A percentile compares a stretch with the other conserved stretches of the same genome.
Evolutionary conservation across 2,113 vertebrate species (phyloP).

Genomic region (Petaurus breviceps): DNA sequence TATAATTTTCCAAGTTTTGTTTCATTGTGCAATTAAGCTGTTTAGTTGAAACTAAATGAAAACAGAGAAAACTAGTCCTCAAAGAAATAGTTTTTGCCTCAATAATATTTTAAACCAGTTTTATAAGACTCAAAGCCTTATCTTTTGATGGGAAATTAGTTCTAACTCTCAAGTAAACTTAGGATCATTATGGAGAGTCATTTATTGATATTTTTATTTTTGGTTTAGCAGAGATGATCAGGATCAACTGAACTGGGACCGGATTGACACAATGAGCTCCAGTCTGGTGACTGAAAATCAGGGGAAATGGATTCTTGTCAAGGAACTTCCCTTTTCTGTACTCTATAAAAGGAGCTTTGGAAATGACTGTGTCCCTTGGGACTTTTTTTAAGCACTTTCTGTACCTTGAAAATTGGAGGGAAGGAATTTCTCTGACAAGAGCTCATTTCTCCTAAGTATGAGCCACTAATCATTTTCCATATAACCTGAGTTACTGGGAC

Average conservation of each 20-base stretch:
- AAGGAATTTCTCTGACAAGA: background rate
- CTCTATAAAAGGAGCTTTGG: background rate
- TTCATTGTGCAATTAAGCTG: background rate
- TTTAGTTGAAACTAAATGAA: conserved; percentile 39
- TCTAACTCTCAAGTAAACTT: conserved; percentile 42
- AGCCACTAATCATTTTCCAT: background rate
- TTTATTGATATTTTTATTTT: conserved; percentile 60
- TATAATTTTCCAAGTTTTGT: conserved; percentile 25
- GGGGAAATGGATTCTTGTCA: background rate
- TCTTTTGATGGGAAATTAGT: background rate
- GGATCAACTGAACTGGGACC: background rate
- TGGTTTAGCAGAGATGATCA: background rate
- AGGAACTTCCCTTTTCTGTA: background rate
- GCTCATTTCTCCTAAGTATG: background rate
- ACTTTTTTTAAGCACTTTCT: background rate
- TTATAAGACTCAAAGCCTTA: background rate
- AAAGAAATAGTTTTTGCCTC: conserved; percentile 25
- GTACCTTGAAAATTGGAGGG: background rate
- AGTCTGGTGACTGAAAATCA: background rate
- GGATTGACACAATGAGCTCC: background rate
- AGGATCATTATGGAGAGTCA: conserved; percentile 42
- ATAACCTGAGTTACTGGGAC: background rate
- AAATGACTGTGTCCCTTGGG: background rate
- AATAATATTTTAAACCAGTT: background rate
- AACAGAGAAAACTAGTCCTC: conserved; percentile 7